phyloP scores from a whole-genome alignment of 2,888 invertebrate species.

The Epinotia ramella region DNA sequence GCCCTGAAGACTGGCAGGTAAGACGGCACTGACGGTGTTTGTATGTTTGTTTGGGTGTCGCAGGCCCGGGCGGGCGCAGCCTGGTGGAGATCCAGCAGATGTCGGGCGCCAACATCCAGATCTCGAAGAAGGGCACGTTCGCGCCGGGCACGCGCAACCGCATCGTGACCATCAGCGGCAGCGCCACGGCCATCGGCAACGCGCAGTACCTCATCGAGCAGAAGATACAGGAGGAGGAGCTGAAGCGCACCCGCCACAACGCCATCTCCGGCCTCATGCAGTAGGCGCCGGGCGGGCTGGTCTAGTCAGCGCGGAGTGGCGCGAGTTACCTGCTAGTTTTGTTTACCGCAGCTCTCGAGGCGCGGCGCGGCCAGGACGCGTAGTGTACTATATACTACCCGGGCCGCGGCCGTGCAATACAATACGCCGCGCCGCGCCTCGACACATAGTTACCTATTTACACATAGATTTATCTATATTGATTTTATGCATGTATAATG shows the following conservation, averaged over 20 bases:
- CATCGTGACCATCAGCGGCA: slow-evolving; percentile 97
- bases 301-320: slow-evolving; percentile 53
- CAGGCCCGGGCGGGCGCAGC: slow-evolving; percentile 97
- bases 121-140: slow-evolving; percentile 99
- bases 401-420: slow-evolving; percentile 9
- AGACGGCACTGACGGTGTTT: neutral
- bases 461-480: slow-evolving; percentile 72
- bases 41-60: neutral
- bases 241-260: slow-evolving; percentile 96
- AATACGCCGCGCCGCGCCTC: slow-evolving; percentile 58
- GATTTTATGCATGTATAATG: slow-evolving; percentile 68
- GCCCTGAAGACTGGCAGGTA: neutral
- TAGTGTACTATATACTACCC: neutral
- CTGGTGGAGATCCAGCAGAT: slow-evolving; percentile 98
- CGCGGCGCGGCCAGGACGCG: slow-evolving; percentile 52
- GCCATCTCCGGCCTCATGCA: slow-evolving; percentile 90
- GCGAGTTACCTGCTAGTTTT: slow-evolving; percentile 76
- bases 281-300: slow-evolving; percentile 68
- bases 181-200: slow-evolving; percentile 93
- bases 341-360: slow-evolving; percentile 68
- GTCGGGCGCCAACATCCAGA: slow-evolving; percentile 99
- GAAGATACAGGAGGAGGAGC: slow-evolving; percentile 97
- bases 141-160: slow-evolving; percentile 98
- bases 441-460: slow-evolving; percentile 74
- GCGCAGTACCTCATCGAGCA: slow-evolving; percentile 98